phyloP scores from a whole-genome alignment of 2,888 invertebrate genomes.

The Eledona agricola region DNA sequence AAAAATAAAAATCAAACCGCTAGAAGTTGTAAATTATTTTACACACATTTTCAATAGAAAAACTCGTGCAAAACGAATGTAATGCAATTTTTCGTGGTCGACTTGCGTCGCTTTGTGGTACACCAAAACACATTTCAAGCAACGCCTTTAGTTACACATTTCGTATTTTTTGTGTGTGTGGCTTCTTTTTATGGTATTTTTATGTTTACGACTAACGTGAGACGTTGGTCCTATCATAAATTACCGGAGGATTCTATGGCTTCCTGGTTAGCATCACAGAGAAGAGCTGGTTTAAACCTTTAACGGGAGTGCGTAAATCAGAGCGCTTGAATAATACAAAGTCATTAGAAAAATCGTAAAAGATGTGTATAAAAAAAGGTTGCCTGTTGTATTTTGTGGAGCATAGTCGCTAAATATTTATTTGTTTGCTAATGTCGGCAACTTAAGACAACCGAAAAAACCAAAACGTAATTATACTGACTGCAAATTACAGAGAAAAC shows the following conservation, averaged over 20 bases:
- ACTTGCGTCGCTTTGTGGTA: too few relatives aligned
- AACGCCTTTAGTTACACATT: slow-evolving; percentile 30
- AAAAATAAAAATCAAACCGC: too few relatives aligned
- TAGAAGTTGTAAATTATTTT: too few relatives aligned
- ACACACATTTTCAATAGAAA: too few relatives aligned
- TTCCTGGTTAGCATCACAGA: slow-evolving; percentile 37
- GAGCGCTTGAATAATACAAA: slow-evolving; percentile 33
- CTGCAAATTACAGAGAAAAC: too few relatives aligned
- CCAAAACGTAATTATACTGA: too few relatives aligned
- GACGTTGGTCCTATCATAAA: slow-evolving; percentile 44
- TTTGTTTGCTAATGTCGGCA: too few relatives aligned
- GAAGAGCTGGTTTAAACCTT: slow-evolving; percentile 35
- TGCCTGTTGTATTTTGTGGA: not conserved
- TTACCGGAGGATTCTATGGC: slow-evolving; percentile 37
- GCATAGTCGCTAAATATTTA: too few relatives aligned
- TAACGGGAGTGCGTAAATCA: slow-evolving; percentile 37
- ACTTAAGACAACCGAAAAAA: too few relatives aligned
- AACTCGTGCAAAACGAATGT: too few relatives aligned
- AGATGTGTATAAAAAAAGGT: slow-evolving; percentile 22
- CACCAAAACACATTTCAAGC: slow-evolving; percentile 22
- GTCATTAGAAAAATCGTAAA: slow-evolving; percentile 33
- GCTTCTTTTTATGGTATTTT: slow-evolving; percentile 45
- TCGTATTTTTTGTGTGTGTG: slow-evolving; percentile 39
- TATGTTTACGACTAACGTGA: slow-evolving; percentile 46
- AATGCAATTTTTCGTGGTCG: too few relatives aligned